A percentile compares a stretch with the other conserved stretches of the same genome.
phyloP scores from a whole-genome alignment of 2,888 invertebrate genomes.

The Hanleya hanleyi region DNA sequence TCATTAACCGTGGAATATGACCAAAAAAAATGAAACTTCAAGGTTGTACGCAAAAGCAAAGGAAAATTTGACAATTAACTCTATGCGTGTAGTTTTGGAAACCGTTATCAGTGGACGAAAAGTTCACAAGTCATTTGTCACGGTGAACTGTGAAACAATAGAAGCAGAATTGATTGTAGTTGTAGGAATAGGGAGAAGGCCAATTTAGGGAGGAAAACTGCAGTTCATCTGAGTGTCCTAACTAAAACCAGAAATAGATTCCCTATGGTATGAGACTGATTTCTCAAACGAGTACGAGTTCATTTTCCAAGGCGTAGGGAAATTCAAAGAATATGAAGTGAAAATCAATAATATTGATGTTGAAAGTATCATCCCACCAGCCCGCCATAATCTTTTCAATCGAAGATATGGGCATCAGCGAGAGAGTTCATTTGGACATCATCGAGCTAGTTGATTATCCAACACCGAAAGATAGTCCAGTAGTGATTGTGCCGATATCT shows the following conservation, averaged over 20 bases:
- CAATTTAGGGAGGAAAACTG: conserved; percentile 1
- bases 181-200: conserved; percentile 13
- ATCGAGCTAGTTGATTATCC: background rate
- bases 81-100: conserved; percentile 30
- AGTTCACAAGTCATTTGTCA: conserved; percentile 16
- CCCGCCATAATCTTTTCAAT: background rate
- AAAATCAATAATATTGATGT: background rate
- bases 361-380: no score
- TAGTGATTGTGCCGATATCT: background rate
- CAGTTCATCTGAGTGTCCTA: background rate
- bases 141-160: background rate
- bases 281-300: background rate
- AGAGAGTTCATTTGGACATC: background rate
- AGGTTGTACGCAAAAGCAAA: conserved; percentile 21
- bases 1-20: conserved; percentile 19
- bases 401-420: background rate
- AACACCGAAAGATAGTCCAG: background rate
- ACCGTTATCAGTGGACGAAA: background rate
- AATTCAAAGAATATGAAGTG: background rate
- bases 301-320: background rate
- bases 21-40: conserved; percentile 22
- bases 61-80: conserved; percentile 14
- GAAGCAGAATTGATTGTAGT: conserved; percentile 24
- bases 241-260: background rate
- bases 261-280: background rate